A percentile compares a stretch with the other conserved stretches of the same genome.
These are phyloP conservation scores for Engraulis encrasicolus DNA, from an alignment of 2,113 vertebrate genomes.

Conservation along the genomic window DNA sequence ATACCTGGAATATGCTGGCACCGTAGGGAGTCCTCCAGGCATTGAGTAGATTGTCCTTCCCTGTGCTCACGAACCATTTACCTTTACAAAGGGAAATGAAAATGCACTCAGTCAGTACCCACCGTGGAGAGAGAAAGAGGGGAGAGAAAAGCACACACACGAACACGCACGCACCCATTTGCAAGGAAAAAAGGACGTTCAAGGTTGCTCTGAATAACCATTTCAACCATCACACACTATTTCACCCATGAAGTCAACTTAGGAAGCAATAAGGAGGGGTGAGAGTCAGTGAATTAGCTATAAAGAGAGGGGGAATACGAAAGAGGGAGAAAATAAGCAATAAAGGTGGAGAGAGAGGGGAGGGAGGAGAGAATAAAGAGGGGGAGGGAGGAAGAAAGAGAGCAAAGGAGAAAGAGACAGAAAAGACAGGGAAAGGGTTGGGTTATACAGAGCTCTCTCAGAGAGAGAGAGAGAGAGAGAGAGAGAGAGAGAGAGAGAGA, in stretches of 20 bases:
- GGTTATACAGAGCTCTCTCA: too few relatives aligned
- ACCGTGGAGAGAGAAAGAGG: background rate
- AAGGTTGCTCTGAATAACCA: slow-evolving; percentile 21
- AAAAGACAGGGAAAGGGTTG: too few relatives aligned
- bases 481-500: background rate
- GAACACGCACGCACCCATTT: background rate
- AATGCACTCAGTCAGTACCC: slow-evolving; percentile 22
- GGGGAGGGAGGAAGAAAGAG: background rate
- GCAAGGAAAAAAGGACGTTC: slow-evolving; percentile 31
- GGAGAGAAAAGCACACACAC: background rate
- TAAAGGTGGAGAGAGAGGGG: background rate
- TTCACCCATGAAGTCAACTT: background rate
- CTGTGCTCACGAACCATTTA: slow-evolving; percentile 98
- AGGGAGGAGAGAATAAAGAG: background rate
- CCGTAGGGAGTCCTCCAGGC: slow-evolving; percentile 97
- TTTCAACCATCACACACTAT: slow-evolving; percentile 8
- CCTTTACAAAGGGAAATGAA: slow-evolving; percentile 73
- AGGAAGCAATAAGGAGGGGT: background rate
- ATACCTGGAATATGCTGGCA: slow-evolving; percentile 97
- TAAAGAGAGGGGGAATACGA: background rate
- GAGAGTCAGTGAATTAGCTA: background rate
- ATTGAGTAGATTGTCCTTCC: slow-evolving; percentile 96
- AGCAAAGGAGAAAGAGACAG: background rate
- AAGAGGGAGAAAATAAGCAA: background rate
- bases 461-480: background rate